Conservation (phyloP, 92 coral and sea anemone genomes). For the Nematostella vectensis region DNA sequence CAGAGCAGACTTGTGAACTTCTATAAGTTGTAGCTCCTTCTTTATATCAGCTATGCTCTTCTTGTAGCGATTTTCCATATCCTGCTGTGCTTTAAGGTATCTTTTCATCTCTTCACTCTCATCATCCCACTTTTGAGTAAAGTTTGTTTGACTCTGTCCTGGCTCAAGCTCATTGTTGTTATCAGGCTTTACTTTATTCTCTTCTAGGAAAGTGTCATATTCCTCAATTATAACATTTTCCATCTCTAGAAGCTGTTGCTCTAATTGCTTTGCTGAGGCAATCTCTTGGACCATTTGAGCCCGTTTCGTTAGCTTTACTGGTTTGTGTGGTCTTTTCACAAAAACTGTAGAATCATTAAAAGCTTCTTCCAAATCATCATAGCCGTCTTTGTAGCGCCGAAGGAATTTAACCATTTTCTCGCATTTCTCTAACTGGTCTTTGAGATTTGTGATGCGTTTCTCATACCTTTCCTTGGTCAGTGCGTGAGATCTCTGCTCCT, state of each 20-base stretch:
- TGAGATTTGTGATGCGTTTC: constrained; percentile 49
- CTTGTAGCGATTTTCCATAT: constrained; percentile 57
- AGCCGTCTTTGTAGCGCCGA: constrained; percentile 70
- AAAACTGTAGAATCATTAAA: constrained; percentile 58
- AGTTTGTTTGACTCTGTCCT: constrained; percentile 16
- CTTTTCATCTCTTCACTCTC: constrained; percentile 50
- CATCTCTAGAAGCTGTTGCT: constrained; percentile 75
- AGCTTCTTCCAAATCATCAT: constrained; percentile 79
- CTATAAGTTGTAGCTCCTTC: constrained; percentile 76
- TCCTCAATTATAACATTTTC: constrained; percentile 84
- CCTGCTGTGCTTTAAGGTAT: constrained; percentile 34
- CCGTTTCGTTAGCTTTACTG: constrained; percentile 48
- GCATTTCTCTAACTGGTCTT: constrained; percentile 58
- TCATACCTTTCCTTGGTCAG: constrained; percentile 49
- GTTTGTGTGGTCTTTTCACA: constrained; percentile 54
- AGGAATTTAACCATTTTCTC: constrained; percentile 48
- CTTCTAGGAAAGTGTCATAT: constrained; percentile 64
- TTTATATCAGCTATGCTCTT: constrained; percentile 72
- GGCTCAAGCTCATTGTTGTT: constrained; percentile 7
- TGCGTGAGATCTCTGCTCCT: constrained; percentile 56
- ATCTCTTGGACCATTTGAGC: constrained; percentile 72
- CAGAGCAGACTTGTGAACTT: constrained; percentile 67
- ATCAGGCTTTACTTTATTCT: constrained; percentile 36
- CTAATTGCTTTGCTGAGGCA: constrained; percentile 71
- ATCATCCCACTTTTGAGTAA: constrained; percentile 42